Base-by-base conservation (phyloP, 2,797 vertebrate species). In the Tiaroga cobitis region DNA sequence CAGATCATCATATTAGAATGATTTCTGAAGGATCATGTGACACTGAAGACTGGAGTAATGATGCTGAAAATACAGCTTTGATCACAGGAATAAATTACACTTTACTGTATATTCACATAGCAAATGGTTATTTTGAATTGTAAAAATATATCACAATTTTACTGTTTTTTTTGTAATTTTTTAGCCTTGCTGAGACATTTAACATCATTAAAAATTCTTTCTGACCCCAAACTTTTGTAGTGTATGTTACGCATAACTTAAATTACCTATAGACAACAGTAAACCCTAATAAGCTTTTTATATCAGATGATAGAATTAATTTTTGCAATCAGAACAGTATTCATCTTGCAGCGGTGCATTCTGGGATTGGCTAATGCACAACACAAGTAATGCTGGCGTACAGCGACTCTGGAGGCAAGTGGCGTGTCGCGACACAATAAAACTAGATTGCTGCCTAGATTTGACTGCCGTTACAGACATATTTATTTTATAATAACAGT, bases 121-220 rank as follows among this genome's bases (percentile, higher is more conserved):
- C 0, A 4, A 43, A 43, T 1, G 2, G 11, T 2, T 26, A 16
- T 16, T n/a, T 70, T 70, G 2, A 16, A 1, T 1, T 3, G 5
- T 24, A 59, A n/a, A n/a, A 59, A 4, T 24, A 24, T 59, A 24
- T 59, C 21, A n/a, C 0, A 26, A 13, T 56, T 24, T 9, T 1
- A 3, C 21, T 9, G 8, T 15, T 61, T 26, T 61, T 26, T 2
- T 61, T 15, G 56, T 5, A 1, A n/a, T 61, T 13, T 11, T 61
- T 59, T 5, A 5, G n/a, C 10, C 24, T 61, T 26, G 10, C 0
- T 26, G n/a, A 61, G n/a, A 26, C 9, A n/a, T 59, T 5, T 11
- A n/a, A 59, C 15, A 46, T 16, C 13, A 46, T 46, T 0, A 46
- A 46, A 15, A 15, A 16, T 46, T 4, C 0, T 46, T 46, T 46